Evolutionary conservation across 1,140 invertebrate genomes (phyloP), one percentile per base, ranked within the genome.

Genomic region (Oryctes rhinoceros): DNA sequence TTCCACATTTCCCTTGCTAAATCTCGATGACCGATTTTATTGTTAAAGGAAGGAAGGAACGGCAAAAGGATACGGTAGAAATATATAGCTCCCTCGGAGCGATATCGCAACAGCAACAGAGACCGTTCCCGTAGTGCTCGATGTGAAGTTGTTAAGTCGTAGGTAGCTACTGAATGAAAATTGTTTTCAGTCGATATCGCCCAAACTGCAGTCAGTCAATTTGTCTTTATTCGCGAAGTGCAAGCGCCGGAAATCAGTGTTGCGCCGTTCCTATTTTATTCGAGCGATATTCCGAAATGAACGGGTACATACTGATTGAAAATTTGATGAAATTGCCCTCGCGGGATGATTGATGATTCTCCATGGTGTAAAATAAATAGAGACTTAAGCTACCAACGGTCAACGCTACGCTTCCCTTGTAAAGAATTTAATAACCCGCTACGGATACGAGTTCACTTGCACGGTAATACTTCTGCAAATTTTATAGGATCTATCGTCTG

Each of bases 201-300:
- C 65, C 9, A 67, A 67, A 67, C 30, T 67, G 65, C 65, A 67
- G 65, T 67, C 65, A 67, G 65, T 67, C 65, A 67, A 67, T 67
- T 67, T 67, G 65, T 67, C 65, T 67, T 67, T 67, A 67, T 67
- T 67, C 65, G 35, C n/a, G 65, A 9, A 67, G 65, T 67, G 65
- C 65, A 35, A 7, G 65, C 6, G 20, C 13, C 35, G 65, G 18
- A 67, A 67, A 67, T 67, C 65, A 53, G 13, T 53, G 49, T 18
- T 67, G 20, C 18, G 18, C 65, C 15, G 53, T 67, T 24, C 24
- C n/a, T 67, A 13, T 18, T 24, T 18, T 35, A 13, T 35, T 10
- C 10, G 65, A 11, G 18, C 5, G 20, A 67, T 67, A 35, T 67
- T 35, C 10, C 65, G 20, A 20, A 67, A 67, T 30, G 65, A 9